Evolutionary conservation across 2,113 vertebrate genomes (phyloP).

Genomic region (Columba janthina): DNA sequence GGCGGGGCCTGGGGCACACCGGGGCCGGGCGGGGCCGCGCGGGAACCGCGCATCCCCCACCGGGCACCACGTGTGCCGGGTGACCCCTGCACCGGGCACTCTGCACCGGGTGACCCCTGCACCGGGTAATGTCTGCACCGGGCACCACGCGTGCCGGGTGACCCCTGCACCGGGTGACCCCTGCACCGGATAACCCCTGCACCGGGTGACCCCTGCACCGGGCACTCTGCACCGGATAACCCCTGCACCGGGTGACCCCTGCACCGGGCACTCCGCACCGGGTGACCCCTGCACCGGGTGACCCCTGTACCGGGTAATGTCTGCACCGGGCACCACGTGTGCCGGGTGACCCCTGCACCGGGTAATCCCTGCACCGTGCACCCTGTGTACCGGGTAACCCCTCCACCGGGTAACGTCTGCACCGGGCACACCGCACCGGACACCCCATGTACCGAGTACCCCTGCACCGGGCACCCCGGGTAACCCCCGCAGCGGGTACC

Average conservation of each 20-base stretch:
- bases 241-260: neutral
- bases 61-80: no score
- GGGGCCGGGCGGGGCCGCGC: neutral
- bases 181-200: no score
- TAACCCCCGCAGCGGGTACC: no score
- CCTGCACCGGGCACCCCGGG: neutral
- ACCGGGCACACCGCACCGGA: neutral
- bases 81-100: no score
- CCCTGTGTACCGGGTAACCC: no score
- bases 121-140: neutral
- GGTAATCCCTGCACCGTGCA: no score
- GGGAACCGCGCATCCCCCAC: neutral
- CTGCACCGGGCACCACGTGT: neutral
- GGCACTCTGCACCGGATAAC: no score
- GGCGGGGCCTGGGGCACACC: neutral
- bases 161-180: neutral
- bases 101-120: neutral
- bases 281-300: neutral
- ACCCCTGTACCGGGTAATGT: neutral
- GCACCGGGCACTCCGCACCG: no score
- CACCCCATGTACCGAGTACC: neutral
- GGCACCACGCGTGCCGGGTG: no score
- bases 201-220: no score
- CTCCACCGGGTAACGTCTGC: no score
- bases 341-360: no score